phyloP scores from a whole-genome alignment of 2,888 invertebrate species.

The Amphipyra tragopoginis region DNA sequence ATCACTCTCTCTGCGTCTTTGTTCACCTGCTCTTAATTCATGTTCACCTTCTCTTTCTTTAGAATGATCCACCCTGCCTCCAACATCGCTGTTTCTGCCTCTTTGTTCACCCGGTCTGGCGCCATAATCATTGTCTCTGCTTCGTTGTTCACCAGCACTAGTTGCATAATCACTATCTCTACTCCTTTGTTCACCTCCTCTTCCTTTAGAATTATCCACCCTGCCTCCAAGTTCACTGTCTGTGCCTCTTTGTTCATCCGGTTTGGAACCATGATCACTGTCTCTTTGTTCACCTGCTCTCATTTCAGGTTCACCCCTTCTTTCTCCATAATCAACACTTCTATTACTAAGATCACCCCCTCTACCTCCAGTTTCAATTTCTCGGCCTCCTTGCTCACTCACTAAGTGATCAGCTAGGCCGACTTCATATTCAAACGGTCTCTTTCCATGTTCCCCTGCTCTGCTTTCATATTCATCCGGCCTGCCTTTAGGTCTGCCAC shows the following conservation, averaged over 20 bases:
- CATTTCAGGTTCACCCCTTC: slow-evolving; percentile 2
- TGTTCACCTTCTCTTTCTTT: neutral
- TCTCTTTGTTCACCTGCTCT: slow-evolving; percentile 2
- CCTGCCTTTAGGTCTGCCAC: neutral
- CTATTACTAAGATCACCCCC: slow-evolving; percentile 1
- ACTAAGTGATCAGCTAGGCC: no score
- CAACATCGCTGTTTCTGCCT: slow-evolving; percentile 10
- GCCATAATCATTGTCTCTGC: no score
- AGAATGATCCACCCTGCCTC: neutral
- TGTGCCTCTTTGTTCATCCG: neutral
- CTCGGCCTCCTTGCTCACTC: slow-evolving; percentile 6
- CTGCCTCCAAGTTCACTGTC: neutral
- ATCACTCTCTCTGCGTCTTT: neutral
- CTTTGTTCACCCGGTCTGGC: neutral
- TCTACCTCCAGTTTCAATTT: slow-evolving; percentile 3
- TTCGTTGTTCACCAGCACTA: no score
- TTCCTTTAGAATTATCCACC: slow-evolving; percentile 8
- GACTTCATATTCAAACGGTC: neutral
- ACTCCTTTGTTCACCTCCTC: neutral
- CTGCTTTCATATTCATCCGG: neutral
- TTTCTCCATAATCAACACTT: slow-evolving; percentile 14
- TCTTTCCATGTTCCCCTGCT: neutral
- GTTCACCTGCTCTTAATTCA: neutral
- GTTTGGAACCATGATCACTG: neutral
- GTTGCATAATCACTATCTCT: slow-evolving; percentile 1